phyloP scores from a whole-genome alignment of 2,888 invertebrate genomes.

The Mesorhabditis spiculigera region DNA sequence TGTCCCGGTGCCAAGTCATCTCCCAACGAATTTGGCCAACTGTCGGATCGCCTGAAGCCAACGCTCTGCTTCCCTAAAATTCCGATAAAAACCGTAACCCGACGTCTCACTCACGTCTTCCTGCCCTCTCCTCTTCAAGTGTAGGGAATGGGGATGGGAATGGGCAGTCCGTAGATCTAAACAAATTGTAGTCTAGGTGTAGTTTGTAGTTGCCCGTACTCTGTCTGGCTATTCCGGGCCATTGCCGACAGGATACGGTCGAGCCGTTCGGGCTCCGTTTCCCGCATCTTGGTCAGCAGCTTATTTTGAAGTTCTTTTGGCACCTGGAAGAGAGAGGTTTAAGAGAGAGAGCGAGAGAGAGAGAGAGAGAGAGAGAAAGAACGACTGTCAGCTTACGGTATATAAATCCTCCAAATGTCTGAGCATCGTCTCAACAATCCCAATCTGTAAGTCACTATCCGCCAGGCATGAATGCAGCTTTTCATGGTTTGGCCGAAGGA shows the following conservation, averaged over 20 bases:
- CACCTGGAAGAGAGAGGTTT: conserved; percentile 61
- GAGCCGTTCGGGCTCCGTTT: conserved; percentile 77
- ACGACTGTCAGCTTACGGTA: conserved; percentile 61
- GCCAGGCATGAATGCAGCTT: conserved; percentile 27
- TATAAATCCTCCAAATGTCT: conserved; percentile 74
- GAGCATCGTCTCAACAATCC: conserved; percentile 83
- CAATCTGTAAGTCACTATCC: conserved; percentile 72
- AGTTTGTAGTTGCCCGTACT: neutral
- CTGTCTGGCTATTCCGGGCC: neutral
- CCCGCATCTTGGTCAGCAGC: conserved; percentile 80
- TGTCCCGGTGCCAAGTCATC: neutral
- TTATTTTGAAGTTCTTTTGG: conserved; percentile 80
- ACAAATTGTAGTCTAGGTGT: neutral
- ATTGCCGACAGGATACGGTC: conserved; percentile 66
- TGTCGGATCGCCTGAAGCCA: neutral
- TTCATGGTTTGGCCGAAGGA: conserved; percentile 70
- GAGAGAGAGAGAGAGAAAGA: neutral
- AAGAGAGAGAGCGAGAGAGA: too few species aligned
- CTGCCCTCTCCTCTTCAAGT: conserved; percentile 25
- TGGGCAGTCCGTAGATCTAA: conserved; percentile 11
- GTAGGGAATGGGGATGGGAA: conserved; percentile 33
- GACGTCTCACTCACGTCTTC: neutral
- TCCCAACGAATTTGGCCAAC: conserved; percentile 1
- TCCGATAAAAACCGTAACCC: neutral
- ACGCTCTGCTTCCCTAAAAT: neutral